Evolutionary conservation across 23 tunicate genomes (phyloP).

Genomic region (Botrylloides violaceus): DNA sequence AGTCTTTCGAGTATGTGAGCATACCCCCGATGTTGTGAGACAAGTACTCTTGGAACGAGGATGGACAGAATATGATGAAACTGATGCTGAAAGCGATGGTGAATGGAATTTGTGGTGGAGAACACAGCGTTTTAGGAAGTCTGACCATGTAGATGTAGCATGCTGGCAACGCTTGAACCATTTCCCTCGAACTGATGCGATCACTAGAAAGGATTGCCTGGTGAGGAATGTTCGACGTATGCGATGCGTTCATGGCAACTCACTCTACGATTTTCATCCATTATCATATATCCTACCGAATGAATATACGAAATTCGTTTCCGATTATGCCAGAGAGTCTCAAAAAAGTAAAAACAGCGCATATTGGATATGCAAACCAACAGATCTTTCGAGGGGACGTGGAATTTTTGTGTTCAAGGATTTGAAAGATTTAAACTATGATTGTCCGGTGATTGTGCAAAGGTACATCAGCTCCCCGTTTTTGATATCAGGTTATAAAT

Average conservation of each 20-base stretch:
- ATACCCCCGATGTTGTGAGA: slow-evolving; percentile 71
- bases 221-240: slow-evolving; percentile 74
- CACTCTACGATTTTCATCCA: slow-evolving; percentile 65
- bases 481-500: slow-evolving; percentile 78
- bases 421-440: slow-evolving; percentile 68
- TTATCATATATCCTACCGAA: slow-evolving; percentile 71
- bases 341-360: slow-evolving; percentile 65
- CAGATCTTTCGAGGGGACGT: slow-evolving; percentile 81
- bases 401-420: slow-evolving; percentile 86
- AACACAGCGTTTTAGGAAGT: slow-evolving; percentile 71
- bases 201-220: slow-evolving; percentile 79
- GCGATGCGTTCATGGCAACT: slow-evolving; percentile 76
- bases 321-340: slow-evolving; percentile 70
- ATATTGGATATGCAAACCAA: slow-evolving; percentile 91
- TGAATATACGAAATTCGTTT: slow-evolving; percentile 82
- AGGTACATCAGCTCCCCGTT: slow-evolving; percentile 67
- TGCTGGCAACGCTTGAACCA: slow-evolving; percentile 87
- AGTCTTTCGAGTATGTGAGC: slow-evolving; percentile 66
- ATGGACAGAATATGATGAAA: slow-evolving; percentile 77
- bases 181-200: slow-evolving; percentile 88
- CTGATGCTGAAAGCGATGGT: slow-evolving; percentile 21
- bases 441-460: slow-evolving; percentile 81
- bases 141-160: slow-evolving; percentile 80
- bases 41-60: slow-evolving; percentile 76
- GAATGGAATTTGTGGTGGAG: slow-evolving; percentile 95